Conservation (phyloP, 30 jellyfish, hydroid and myxozoan species). For the Cassiopea xamachana region DNA sequence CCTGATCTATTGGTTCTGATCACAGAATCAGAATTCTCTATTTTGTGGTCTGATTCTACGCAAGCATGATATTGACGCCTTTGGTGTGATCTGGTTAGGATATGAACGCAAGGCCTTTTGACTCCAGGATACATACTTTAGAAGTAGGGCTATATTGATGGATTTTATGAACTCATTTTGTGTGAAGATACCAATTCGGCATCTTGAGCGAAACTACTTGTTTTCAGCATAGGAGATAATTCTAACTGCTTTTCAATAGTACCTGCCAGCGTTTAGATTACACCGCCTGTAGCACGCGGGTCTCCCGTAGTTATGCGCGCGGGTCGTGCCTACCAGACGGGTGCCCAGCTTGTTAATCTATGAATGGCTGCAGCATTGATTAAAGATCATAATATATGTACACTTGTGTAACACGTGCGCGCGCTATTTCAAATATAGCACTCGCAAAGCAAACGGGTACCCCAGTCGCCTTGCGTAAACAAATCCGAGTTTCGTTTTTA, state of each 20-base stretch:
- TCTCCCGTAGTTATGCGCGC: slow-evolving; percentile 31
- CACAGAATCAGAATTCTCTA: too few relatives aligned
- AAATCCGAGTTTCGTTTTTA: slow-evolving; percentile 1
- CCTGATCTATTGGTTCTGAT: too few relatives aligned
- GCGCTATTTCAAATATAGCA: slow-evolving; percentile 46
- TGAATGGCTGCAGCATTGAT: slow-evolving; percentile 13
- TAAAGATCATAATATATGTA: slow-evolving; percentile 60
- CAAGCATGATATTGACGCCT: too few relatives aligned
- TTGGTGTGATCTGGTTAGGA: too few relatives aligned
- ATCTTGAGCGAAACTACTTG: background rate
- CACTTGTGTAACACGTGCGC: slow-evolving; percentile 78
- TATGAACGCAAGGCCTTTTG: too few relatives aligned
- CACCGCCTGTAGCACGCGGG: slow-evolving; percentile 18
- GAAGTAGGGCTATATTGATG: too few relatives aligned
- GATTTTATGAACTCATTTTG: too few relatives aligned
- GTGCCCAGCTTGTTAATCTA: slow-evolving; percentile 59
- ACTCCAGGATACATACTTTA: too few relatives aligned
- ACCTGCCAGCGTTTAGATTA: background rate
- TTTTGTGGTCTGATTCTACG: too few relatives aligned
- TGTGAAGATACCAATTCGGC: too few relatives aligned
- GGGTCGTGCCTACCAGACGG: slow-evolving; percentile 33
- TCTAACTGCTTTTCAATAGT: background rate
- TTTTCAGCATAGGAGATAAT: background rate
- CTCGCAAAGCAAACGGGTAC: slow-evolving; percentile 59
- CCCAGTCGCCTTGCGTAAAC: slow-evolving; percentile 63